Base-by-base conservation (phyloP, 1,140 invertebrate species). In the Brachionus plicatilis region DNA sequence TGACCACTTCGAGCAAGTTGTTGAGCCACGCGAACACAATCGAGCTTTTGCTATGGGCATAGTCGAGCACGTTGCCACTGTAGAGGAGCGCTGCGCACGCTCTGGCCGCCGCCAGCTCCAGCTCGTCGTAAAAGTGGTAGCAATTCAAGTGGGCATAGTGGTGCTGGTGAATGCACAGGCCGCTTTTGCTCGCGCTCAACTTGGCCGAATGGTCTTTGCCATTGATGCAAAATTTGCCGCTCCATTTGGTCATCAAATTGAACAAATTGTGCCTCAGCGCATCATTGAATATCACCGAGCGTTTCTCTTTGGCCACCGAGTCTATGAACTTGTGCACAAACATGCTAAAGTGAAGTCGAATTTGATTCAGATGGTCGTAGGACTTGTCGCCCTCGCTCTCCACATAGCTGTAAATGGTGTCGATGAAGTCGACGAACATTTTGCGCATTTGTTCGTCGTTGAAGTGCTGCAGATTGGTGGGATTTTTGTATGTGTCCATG, bases 31-130 rank as follows among this genome's bases (percentile, higher is more conserved):
- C 92, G 89, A 97, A 99, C 45, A 98, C 92, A 85, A 90, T 88
- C 0, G 94, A 93, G 85, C 96, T 96, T 88, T 99, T 97, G 86
- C 95, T 94, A 0, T 95, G 92, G 45, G 82, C 84, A 83, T 56
- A 92, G 87, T 97, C 95, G 89, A 98, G 98, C 86, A 95, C 94
- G 1, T 95, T 93, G 0, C 97, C 97, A 90, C 96, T 98, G 87
- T 95, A 97, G 0, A 98, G 91, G 2, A 99, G 90, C 37, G 95
- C 94, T 85, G 95, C 82, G 95, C 94, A 98, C 97, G 97, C 96
- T 50, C 89, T 93, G 1, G 93, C 89, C 24, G 93, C 92, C 9
- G 92, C 90, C 86, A 93, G 89, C 87, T 94, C 93, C 47, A 93
- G 90, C 85, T 93, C 92, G 11, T 90, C 88, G 83, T 90, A 90